These are phyloP conservation scores for Corvus hawaiiensis DNA, from an alignment of 2,113 vertebrate species.

Conservation along the genomic window DNA sequence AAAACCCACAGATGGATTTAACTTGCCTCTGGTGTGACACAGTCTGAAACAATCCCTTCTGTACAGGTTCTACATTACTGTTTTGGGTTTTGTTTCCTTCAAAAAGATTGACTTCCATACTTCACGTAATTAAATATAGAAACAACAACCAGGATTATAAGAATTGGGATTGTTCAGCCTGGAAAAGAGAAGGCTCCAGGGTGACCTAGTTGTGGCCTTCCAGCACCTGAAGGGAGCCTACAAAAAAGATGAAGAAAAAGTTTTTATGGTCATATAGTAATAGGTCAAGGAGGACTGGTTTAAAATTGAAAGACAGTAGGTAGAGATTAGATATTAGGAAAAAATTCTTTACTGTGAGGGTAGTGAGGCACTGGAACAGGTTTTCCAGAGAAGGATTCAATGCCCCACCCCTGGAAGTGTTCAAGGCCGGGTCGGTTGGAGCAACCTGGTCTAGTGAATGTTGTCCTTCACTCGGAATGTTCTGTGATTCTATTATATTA, in stretches of 20 bases:
- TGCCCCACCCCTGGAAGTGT: neutral
- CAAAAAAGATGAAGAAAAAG: neutral
- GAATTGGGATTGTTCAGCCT: neutral
- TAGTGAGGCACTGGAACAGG: neutral
- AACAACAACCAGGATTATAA: neutral
- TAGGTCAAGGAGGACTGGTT: neutral
- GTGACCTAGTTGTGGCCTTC: neutral
- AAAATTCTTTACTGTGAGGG: neutral
- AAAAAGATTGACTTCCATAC: neutral
- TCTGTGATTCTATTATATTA: neutral
- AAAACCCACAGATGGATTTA: neutral
- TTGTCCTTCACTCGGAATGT: no score
- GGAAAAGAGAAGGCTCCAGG: neutral
- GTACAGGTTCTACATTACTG: neutral
- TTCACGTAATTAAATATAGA: neutral
- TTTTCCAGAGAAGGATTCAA: neutral
- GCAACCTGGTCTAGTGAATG: neutral
- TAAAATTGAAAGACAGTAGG: neutral
- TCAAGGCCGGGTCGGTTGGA: neutral
- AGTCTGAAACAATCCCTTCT: neutral
- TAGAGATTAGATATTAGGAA: neutral
- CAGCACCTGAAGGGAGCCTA: neutral
- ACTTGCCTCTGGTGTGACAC: neutral
- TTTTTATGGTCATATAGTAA: neutral
- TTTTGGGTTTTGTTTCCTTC: neutral